A percentile compares a stretch with the other conserved stretches of the same genome.
phyloP scores from a whole-genome alignment of 2,888 invertebrate genomes.

The Augiades crinisus region DNA sequence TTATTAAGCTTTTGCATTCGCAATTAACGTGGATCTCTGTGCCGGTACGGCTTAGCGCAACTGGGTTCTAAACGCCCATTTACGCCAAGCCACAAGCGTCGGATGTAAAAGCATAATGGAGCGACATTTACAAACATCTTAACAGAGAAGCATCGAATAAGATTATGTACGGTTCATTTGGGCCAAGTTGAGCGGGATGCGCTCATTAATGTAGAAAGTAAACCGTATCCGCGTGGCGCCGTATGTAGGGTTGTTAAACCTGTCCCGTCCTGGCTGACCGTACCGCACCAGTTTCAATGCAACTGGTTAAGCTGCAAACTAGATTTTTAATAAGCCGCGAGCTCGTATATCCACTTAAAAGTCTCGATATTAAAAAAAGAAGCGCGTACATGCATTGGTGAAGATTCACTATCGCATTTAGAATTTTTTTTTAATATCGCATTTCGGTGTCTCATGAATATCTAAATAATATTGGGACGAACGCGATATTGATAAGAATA shows the following conservation, averaged over 20 bases:
- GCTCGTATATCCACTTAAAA: slow-evolving; percentile 24
- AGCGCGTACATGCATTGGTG: not conserved
- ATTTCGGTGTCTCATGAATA: no score
- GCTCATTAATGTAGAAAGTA: slow-evolving; percentile 73
- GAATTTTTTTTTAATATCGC: no score
- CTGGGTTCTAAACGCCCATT: not conserved
- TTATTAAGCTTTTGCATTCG: no score
- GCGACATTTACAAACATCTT: slow-evolving; percentile 20
- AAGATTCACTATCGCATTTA: not conserved
- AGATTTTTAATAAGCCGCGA: slow-evolving; percentile 60
- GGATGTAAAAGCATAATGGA: slow-evolving; percentile 30
- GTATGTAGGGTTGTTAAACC: slow-evolving; percentile 69
- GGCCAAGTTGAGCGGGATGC: slow-evolving; percentile 53
- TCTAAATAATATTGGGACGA: no score
- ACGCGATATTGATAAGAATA: no score
- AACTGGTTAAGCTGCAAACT: slow-evolving; percentile 62
- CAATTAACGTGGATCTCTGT: no score
- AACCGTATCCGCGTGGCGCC: slow-evolving; percentile 72
- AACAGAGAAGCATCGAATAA: slow-evolving; percentile 9
- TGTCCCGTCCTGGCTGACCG: slow-evolving; percentile 47
- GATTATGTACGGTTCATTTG: slow-evolving; percentile 33
- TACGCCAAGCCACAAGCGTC: not conserved
- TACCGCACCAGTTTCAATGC: slow-evolving; percentile 58
- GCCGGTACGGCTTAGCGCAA: not conserved
- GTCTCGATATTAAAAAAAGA: slow-evolving; percentile 1